phyloP scores from a whole-genome alignment of 2,888 invertebrate species.

The Ichneumoninae sp. region DNA sequence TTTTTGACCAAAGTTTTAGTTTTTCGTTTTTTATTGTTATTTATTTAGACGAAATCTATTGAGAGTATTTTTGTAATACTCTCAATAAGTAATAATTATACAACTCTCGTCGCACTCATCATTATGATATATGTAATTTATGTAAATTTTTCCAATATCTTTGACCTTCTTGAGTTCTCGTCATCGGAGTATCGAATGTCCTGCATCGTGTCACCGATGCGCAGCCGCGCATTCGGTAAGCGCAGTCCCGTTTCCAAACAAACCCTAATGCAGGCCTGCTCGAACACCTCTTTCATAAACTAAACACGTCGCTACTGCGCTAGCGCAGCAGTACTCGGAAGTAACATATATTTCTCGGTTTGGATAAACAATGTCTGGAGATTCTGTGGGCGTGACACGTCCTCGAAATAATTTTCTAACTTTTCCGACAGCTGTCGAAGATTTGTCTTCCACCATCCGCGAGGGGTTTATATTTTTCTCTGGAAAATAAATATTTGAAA shows the following conservation, averaged over 20 bases:
- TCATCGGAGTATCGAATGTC: background rate
- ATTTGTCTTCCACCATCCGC: conserved; percentile 24
- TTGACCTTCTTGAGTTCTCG: background rate
- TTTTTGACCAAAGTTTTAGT: background rate
- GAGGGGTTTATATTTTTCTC: conserved; percentile 51
- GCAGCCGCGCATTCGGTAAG: background rate
- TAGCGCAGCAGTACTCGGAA: conserved; percentile 41
- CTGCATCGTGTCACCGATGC: background rate
- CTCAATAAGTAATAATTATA: too few species aligned
- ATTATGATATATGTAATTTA: background rate
- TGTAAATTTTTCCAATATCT: background rate
- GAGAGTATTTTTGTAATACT: too few species aligned
- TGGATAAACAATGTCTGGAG: conserved; percentile 48
- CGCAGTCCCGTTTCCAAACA: conserved; percentile 43
- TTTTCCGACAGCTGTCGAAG: conserved; percentile 61
- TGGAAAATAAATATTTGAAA: conserved; percentile 56
- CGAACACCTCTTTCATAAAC: conserved; percentile 48
- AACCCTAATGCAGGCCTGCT: conserved; percentile 32
- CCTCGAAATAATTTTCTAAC: conserved; percentile 8
- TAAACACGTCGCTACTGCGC: conserved; percentile 49
- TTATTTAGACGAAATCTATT: background rate
- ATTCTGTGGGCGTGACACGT: conserved; percentile 43
- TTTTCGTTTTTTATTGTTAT: background rate
- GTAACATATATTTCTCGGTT: conserved; percentile 42
- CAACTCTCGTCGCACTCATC: too few species aligned